Conservation (phyloP, 2,888 invertebrate species). For the Epiblema foenella region DNA sequence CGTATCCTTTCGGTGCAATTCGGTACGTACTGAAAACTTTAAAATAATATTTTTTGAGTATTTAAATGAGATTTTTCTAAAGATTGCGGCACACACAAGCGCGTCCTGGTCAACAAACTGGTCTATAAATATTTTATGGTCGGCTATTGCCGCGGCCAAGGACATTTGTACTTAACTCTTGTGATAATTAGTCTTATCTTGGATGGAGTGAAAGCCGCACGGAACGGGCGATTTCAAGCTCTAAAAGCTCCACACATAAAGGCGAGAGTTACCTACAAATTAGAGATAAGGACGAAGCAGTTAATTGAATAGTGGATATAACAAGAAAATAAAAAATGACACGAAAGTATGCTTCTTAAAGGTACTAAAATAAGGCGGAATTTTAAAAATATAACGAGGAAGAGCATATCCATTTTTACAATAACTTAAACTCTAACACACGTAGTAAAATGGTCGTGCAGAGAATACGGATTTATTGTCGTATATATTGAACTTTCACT, state of each 20-base stretch:
- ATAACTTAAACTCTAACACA: background rate
- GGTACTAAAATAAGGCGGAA: background rate
- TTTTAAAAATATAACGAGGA: background rate
- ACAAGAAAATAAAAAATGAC: background rate
- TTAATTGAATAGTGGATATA: background rate
- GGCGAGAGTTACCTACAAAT: conserved; percentile 32
- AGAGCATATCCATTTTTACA: background rate
- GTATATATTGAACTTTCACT: background rate
- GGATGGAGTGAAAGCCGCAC: conserved; percentile 41
- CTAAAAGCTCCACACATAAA: conserved; percentile 32
- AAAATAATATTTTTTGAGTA: conserved; percentile 6
- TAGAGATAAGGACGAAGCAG: conserved; percentile 16
- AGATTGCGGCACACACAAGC: conserved; percentile 46
- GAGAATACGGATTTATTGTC: background rate
- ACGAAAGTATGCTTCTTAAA: background rate
- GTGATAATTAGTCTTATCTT: conserved; percentile 55
- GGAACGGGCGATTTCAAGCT: conserved; percentile 36
- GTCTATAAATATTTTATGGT: conserved; percentile 76
- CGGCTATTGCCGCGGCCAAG: conserved; percentile 50
- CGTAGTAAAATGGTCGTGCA: background rate
- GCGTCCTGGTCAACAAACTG: conserved; percentile 72
- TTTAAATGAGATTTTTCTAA: conserved; percentile 25
- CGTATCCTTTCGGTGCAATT: conserved; percentile 53
- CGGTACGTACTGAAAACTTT: conserved; percentile 61
- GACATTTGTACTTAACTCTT: conserved; percentile 53